Evolutionary conservation across 2,888 invertebrate genomes (phyloP), one percentile per base, ranked within the genome.

Genomic region (Tridacna crocea): DNA sequence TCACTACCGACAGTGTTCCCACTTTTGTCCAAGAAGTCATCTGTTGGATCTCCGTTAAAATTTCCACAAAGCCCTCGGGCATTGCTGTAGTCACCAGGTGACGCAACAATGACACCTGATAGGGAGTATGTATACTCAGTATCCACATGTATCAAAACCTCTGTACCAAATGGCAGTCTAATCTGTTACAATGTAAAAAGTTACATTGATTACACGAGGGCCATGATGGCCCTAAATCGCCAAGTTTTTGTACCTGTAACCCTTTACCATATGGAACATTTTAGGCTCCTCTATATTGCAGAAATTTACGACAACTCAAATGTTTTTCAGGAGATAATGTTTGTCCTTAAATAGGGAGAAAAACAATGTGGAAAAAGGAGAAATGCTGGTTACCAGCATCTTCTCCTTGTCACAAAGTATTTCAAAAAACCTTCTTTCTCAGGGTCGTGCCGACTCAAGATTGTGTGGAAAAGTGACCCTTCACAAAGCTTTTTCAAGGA

Each of bases 61-160:
- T 68, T 68, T 47, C 68, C 68, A 68, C 68, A 68, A 6, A 68
- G n/a, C 22, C 68, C 68, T n/a, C 0, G 6, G 19, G 68, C 46
- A 10, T 68, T 12, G 4, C 46, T 11, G 68, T 26, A 26, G n/a
- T 68, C 68, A 47, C 46, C 24, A n/a, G 68, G 68, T 12, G 68
- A 68, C 4, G 68, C 46, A 17, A 68, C 15, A 47, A 68, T 68
- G 17, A 27, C 47, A 10, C 17, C 68, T 27, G 68, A 15, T 17
- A 68, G 46, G 2, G 68, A 47, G 46, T n/a, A 46, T 10, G 46
- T 47, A 46, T 47, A n/a, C n/a, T 68, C 68, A 0, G 68, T 4
- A 15, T 68, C 68, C 19, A 68, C 46, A 47, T 47, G 12, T 47
- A 47, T n/a, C 3, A 68, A 13, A 6, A 68, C 46, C 68, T 68